Evolutionary conservation across 2,113 vertebrate species (phyloP).

Genomic region (Leptosomus discolor): DNA sequence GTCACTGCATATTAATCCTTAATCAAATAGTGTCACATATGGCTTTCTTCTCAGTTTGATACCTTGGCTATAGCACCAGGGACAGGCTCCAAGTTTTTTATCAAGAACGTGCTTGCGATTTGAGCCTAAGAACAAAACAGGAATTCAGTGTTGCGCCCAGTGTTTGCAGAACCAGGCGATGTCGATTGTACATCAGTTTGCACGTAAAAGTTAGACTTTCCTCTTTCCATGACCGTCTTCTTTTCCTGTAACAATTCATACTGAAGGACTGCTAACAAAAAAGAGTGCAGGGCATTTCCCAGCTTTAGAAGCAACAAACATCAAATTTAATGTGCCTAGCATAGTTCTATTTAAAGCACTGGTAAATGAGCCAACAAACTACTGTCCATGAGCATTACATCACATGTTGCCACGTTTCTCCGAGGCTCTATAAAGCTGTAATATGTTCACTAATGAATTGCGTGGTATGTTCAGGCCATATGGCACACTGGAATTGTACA

Average conservation of each 20-base stretch:
- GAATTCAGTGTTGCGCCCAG: neutral
- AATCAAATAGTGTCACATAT: neutral
- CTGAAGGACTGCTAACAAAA: neutral
- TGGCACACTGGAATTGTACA: neutral
- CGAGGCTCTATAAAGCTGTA: constrained; percentile 41
- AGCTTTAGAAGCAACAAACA: neutral
- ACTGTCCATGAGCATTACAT: constrained; percentile 61
- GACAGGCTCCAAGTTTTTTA: constrained; percentile 1
- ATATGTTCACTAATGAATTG: constrained; percentile 19
- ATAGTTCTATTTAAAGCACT: constrained; percentile 48
- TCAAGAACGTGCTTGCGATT: neutral
- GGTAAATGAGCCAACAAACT: constrained; percentile 57
- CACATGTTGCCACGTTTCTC: constrained; percentile 39
- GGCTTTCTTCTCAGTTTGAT: neutral
- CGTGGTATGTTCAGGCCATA: constrained; percentile 48
- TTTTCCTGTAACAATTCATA: neutral
- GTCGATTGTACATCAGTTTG: neutral
- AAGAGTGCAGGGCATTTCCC: neutral
- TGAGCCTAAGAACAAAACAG: neutral
- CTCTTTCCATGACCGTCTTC: neutral
- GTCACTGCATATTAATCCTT: neutral
- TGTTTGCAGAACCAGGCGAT: neutral
- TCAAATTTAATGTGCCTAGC: neutral
- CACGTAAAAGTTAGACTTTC: neutral
- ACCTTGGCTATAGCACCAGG: neutral